Evolutionary conservation across 2,113 vertebrate genomes (phyloP).

Genomic region (Phylloscopus whistleri): DNA sequence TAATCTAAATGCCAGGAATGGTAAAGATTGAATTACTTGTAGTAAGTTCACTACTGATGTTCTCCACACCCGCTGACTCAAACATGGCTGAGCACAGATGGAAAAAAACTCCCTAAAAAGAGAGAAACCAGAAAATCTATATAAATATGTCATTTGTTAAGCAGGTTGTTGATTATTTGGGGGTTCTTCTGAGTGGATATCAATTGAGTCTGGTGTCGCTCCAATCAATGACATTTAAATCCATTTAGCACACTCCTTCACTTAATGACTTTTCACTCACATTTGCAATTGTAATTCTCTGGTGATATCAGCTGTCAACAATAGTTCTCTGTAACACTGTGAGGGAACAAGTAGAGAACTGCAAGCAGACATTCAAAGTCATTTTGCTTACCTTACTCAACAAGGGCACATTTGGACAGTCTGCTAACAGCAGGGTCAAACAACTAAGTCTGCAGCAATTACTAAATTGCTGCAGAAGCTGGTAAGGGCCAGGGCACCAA

Average conservation of each 20-base stretch:
- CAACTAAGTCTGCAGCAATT: background rate
- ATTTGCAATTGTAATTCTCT: conserved; percentile 28
- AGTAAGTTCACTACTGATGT: background rate
- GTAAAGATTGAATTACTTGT: background rate
- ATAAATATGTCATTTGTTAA: background rate
- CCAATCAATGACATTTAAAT: background rate
- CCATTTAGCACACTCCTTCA: conserved; percentile 9
- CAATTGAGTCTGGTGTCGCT: background rate
- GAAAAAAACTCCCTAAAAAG: background rate
- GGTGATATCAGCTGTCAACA: background rate
- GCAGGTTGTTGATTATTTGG: background rate
- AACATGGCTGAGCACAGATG: rapidly evolving
- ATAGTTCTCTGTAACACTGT: background rate
- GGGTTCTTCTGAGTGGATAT: background rate
- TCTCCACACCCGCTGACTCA: background rate
- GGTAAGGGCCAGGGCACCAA: background rate
- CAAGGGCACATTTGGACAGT: background rate
- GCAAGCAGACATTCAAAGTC: background rate
- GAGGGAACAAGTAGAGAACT: background rate
- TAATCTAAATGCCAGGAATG: background rate
- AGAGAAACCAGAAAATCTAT: background rate
- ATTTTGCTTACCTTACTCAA: background rate
- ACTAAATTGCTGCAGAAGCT: background rate
- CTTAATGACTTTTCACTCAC: conserved; percentile 6
- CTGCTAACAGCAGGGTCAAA: background rate